phyloP scores from a whole-genome alignment of 2,797 vertebrate species.

The Anableps anableps region DNA sequence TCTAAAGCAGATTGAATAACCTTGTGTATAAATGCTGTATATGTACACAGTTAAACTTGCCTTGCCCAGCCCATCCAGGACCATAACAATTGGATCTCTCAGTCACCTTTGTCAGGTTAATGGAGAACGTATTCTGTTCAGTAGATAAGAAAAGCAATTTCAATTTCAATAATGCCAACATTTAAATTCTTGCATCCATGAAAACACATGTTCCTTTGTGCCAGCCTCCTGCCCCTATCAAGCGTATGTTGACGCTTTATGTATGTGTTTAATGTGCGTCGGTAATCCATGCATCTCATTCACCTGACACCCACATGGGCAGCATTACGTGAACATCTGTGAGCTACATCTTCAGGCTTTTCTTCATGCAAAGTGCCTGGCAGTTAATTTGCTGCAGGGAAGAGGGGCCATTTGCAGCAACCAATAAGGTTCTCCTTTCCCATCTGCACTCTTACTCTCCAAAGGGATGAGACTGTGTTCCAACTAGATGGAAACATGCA shows the following conservation, averaged over 20 bases:
- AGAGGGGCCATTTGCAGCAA: slow-evolving; percentile 64
- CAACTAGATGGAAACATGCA: slow-evolving; percentile 19
- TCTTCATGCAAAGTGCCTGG: slow-evolving; percentile 76
- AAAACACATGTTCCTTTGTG: not conserved
- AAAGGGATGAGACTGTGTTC: slow-evolving; percentile 46
- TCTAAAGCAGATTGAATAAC: not conserved
- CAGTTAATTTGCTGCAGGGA: slow-evolving; percentile 74
- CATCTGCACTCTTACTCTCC: slow-evolving; percentile 70
- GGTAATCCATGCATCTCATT: slow-evolving; percentile 66
- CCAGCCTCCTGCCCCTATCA: slow-evolving; percentile 6
- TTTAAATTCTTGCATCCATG: not conserved
- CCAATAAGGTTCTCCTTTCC: slow-evolving; percentile 70
- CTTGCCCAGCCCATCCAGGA: not conserved
- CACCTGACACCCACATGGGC: slow-evolving; percentile 77
- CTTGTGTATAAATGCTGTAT: not conserved
- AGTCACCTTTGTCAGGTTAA: not conserved
- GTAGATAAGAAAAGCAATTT: not conserved
- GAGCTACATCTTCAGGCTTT: slow-evolving; percentile 75
- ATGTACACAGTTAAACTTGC: not conserved
- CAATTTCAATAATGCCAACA: not conserved
- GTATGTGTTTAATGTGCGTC: slow-evolving; percentile 54
- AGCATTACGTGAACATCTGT: slow-evolving; percentile 77
- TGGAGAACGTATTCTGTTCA: not conserved
- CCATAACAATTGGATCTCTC: not conserved
- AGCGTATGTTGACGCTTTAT: slow-evolving; percentile 33